Conservation (phyloP, 1,140 invertebrate genomes). For the Caerostris darwini region DNA sequence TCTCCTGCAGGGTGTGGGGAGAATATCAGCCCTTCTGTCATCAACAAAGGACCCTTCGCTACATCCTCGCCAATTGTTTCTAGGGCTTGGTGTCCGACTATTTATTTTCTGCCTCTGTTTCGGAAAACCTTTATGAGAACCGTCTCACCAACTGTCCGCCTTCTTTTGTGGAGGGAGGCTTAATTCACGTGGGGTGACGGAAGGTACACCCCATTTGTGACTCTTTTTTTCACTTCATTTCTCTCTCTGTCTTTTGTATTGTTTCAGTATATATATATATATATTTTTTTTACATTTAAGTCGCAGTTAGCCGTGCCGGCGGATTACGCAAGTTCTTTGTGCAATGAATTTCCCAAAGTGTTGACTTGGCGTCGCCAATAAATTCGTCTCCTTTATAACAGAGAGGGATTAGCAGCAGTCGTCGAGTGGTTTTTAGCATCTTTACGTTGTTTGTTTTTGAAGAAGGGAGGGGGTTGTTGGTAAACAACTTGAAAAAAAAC, state of each 20-base stretch:
- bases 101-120: conserved; percentile 55
- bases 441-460: no score
- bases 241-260: not conserved
- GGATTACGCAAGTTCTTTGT: not conserved
- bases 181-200: conserved; percentile 46
- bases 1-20: conserved; percentile 18
- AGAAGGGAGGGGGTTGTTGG: no score
- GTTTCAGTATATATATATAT: no score
- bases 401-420: no score
- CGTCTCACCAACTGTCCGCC: not conserved
- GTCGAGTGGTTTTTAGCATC: no score
- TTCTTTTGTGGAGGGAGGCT: conserved; percentile 34
- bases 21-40: conserved; percentile 7
- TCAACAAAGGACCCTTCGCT: conserved; percentile 39
- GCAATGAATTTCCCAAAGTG: not conserved
- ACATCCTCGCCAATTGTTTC: conserved; percentile 56
- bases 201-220: not conserved
- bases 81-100: conserved; percentile 37
- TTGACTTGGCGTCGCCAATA: not conserved
- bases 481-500: no score
- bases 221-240: not conserved
- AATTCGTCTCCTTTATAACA: not conserved
- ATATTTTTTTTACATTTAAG: not conserved
- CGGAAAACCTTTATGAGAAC: conserved; percentile 22
- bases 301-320: not conserved